These are phyloP conservation scores for Creontiades dilutus DNA, from an alignment of 2,888 invertebrate species.

Conservation along the genomic window DNA sequence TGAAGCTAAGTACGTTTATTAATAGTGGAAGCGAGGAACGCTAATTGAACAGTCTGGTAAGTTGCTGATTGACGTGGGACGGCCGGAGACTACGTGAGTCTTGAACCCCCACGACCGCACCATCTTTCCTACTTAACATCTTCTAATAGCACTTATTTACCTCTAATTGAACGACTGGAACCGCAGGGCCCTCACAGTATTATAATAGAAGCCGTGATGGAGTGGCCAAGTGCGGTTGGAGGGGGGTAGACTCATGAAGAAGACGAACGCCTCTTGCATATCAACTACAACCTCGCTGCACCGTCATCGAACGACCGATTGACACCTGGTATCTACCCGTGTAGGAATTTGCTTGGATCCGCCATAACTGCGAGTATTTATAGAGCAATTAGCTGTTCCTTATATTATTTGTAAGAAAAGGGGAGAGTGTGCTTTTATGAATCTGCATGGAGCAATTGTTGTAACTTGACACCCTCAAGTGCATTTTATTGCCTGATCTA, in stretches of 20 bases:
- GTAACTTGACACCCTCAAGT: too few species aligned
- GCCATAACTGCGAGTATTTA: too few species aligned
- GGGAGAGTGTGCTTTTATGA: too few species aligned
- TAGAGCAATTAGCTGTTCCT: too few species aligned
- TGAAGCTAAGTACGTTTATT: neutral
- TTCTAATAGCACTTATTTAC: slow-evolving; percentile 4
- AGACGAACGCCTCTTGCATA: slow-evolving; percentile 9
- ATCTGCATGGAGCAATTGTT: too few species aligned
- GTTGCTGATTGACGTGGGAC: slow-evolving; percentile 28
- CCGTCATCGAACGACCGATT: neutral
- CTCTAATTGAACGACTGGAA: slow-evolving; percentile 23
- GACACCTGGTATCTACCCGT: too few species aligned
- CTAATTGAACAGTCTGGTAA: slow-evolving; percentile 24
- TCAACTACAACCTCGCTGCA: neutral
- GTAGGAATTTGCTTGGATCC: too few species aligned
- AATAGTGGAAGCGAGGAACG: neutral
- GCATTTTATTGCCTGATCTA: too few species aligned
- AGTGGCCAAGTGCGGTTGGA: neutral
- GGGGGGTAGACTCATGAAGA: neutral
- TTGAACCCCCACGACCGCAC: neutral
- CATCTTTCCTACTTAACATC: slow-evolving; percentile 32
- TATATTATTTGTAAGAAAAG: too few species aligned
- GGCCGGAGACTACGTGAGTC: neutral
- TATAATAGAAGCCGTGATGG: neutral
- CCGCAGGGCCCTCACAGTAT: neutral